These are phyloP conservation scores for Galerucella pusilla DNA, from an alignment of 2,888 invertebrate genomes.

Conservation along the genomic window DNA sequence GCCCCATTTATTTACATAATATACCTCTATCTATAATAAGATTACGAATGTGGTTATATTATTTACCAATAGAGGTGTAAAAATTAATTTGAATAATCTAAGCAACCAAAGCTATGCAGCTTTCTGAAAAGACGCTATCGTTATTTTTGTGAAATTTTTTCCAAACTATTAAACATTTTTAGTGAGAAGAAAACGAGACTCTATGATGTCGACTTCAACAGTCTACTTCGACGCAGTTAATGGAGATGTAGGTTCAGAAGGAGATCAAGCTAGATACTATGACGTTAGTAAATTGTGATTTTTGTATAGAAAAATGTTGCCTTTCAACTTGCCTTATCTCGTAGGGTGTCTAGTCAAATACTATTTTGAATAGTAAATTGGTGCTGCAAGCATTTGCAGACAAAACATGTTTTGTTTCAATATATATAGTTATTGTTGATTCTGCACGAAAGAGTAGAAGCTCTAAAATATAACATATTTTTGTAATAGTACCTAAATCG, in stretches of 20 bases:
- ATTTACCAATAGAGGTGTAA: no score
- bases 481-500: neutral
- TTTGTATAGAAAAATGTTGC: constrained; percentile 19
- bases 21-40: no score
- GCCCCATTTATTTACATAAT: no score
- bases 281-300: constrained; percentile 34
- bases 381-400: neutral
- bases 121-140: neutral
- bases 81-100: no score
- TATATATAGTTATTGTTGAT: constrained; percentile 1
- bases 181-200: constrained; percentile 54
- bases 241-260: constrained; percentile 45
- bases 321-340: constrained; percentile 29
- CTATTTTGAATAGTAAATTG: neutral
- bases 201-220: constrained; percentile 49
- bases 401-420: neutral
- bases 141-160: neutral
- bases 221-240: constrained; percentile 54
- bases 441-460: neutral
- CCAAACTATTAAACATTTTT: constrained; percentile 28
- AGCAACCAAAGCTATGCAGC: neutral
- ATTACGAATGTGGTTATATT: no score
- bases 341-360: constrained; percentile 21
- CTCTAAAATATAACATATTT: neutral
- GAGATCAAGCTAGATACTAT: constrained; percentile 44